Base-by-base conservation (phyloP, 2,797 vertebrate species). In the Orientallactaga sibirica region DNA sequence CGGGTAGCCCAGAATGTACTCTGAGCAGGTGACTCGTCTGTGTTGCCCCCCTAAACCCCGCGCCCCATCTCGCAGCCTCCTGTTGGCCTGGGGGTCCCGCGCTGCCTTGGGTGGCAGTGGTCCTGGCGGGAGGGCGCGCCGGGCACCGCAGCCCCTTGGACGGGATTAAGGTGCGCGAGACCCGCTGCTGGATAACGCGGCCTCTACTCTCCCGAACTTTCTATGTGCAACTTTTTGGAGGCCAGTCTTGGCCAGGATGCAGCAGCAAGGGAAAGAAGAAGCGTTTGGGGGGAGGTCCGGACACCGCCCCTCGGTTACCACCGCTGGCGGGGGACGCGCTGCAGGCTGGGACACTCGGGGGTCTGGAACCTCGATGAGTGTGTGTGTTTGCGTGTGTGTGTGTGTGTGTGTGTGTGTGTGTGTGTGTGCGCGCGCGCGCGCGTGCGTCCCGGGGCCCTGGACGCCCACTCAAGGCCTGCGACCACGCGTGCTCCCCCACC, bases 211-310 rank as follows among this genome's bases (percentile, higher is more conserved):
- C 68, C 18, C 3, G 61, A 96, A 97, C 95, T 96, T 96, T 95
- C 78, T 96, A 92, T 0, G 25, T 33, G 67, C 77, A 97, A 96
- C 96, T 97, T 96, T 95, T 96, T 91, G 55, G 6, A 62, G n/a
- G 37, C 58, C 58, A 15, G 84, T 76, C 73, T 33, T 1, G 37
- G 82, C 18, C 77, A 7, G 43, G 85, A 24, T 71, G 73, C 75
- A 81, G 88, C 3, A 18, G 15, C 9, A 27, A 20, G 22, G 67
- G 43, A 20, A 55, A 22, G 29, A 22, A 16, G 25, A 18, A 2
- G 73, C 19, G 27, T 66, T 15, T 41, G 61, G 61, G 14, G 61
- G 15, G 61, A 62, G 61, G 61, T 20, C 19, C 15, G 8, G n/a
- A 71, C 92, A 64, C 15, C 20, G 5, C 25, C 52, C 62, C 41